phyloP scores from a whole-genome alignment of 2,888 invertebrate genomes.

The Papilio protenor region DNA sequence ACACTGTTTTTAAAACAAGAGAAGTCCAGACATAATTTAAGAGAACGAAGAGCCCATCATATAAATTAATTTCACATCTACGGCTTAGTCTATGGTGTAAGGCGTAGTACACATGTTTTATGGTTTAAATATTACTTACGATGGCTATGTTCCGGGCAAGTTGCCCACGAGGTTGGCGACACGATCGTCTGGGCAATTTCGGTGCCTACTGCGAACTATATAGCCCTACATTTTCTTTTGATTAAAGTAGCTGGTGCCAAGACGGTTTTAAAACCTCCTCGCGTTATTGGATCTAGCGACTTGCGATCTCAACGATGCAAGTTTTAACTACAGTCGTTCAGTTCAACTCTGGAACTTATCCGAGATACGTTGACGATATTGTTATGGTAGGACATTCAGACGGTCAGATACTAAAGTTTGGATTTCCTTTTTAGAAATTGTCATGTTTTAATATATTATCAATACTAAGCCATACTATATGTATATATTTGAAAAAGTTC shows the following conservation, averaged over 20 bases:
- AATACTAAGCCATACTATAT: no score
- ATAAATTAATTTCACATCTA: neutral
- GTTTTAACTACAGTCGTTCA: constrained; percentile 35
- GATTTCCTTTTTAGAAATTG: constrained; percentile 4
- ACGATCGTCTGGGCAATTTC: constrained; percentile 48
- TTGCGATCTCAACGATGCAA: constrained; percentile 27
- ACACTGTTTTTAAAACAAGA: neutral
- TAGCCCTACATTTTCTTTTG: constrained; percentile 52
- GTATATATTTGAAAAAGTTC: no score
- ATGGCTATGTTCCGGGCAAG: constrained; percentile 46
- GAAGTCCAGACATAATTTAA: neutral
- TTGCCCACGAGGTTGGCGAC: constrained; percentile 48
- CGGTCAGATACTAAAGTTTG: constrained; percentile 10
- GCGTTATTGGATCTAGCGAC: constrained; percentile 18
- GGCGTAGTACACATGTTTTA: constrained; percentile 15
- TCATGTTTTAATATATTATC: neutral
- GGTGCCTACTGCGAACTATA: constrained; percentile 45
- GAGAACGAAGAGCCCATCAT: neutral
- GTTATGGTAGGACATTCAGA: constrained; percentile 17
- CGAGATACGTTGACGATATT: constrained; percentile 35
- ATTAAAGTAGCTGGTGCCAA: constrained; percentile 47
- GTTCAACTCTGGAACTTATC: constrained; percentile 20
- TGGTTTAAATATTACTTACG: constrained; percentile 24
- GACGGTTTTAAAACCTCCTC: constrained; percentile 29
- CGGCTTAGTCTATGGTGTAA: neutral